A percentile compares a stretch with the other conserved stretches of the same genome.
phyloP scores from a whole-genome alignment of 1,140 invertebrate genomes.

The Brachionus asplanchnoidis region DNA sequence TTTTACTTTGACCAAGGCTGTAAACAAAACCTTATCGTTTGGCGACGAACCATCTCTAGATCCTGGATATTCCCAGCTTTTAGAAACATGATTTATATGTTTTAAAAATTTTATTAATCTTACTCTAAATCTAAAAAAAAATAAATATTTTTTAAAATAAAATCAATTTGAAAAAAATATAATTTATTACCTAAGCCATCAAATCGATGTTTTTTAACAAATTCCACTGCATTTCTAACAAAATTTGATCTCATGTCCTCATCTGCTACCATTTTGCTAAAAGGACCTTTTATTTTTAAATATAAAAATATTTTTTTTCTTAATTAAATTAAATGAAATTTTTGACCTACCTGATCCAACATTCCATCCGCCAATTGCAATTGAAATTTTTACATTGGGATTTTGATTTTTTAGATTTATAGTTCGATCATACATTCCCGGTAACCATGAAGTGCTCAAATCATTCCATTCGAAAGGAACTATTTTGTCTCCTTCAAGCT shows the following conservation, averaged over 20 bases:
- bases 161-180: constrained; percentile 81
- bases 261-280: constrained; percentile 73
- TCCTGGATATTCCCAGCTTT: constrained; percentile 67
- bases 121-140: constrained; percentile 79
- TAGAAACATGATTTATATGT: background rate
- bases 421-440: constrained; percentile 9
- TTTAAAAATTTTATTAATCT: constrained; percentile 58
- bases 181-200: constrained; percentile 34
- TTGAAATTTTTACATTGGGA: background rate
- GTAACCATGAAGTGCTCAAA: constrained; percentile 59
- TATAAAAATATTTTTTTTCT: constrained; percentile 50
- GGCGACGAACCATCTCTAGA: constrained; percentile 43
- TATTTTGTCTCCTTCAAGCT: constrained; percentile 63
- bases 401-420: constrained; percentile 25
- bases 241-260: constrained; percentile 46
- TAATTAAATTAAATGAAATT: constrained; percentile 50
- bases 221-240: constrained; percentile 43
- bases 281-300: constrained; percentile 63
- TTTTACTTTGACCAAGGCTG: constrained; percentile 54
- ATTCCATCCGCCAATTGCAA: constrained; percentile 63
- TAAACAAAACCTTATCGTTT: constrained; percentile 60
- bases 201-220: constrained; percentile 58
- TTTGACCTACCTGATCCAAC: constrained; percentile 66
- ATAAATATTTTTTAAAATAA: constrained; percentile 81
- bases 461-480: constrained; percentile 73